Evolutionary conservation across 2,113 vertebrate species (phyloP), one percentile per base, ranked within the genome.

Genomic region (Ginglymostoma cirratum): DNA sequence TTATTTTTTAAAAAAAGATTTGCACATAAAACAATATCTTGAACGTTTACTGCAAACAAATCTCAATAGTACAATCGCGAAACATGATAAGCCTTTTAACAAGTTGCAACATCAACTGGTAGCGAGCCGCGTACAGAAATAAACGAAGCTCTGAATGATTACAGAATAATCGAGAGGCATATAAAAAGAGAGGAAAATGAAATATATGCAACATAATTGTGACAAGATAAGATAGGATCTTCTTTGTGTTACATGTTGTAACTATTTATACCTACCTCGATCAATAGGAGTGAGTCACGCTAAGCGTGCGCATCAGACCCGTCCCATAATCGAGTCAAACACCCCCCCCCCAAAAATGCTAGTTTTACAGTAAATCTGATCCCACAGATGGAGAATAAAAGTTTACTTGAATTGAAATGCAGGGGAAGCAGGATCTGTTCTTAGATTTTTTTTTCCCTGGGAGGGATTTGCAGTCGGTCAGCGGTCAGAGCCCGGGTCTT

Each of bases 51-150:
- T 70, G 38, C 34, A 67, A 67, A 67, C 93, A 45, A 69, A 94
- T 95, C 42, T 27, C 42, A 95, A 95, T 24, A 70, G 93, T 70
- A 30, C 93, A 48, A 94, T 66, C 38, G 90, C 14, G 76, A 80
- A 80, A 83, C 80, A 83, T 83, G 80, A 83, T 83, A 83, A 83
- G 80, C 93, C 93, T 70, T 94, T 94, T 24, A 95, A 72, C 93
- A 95, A 95, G 93, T 95, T 66, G 34, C 61, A 93, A 93, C 93
- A 95, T 95, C 93, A 95, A 72, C 93, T 70, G 42, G 93, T 95
- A 27, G 67, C 66, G 23, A 48, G 67, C 21, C 6, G 12, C 66
- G 17, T 65, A 23, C 17, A 67, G 21, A 38, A 38, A 66, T 3
- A 34, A 17, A n/a, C 5, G 55, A 6, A 23, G 89, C 52, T 34